Conservation (phyloP, 2,797 vertebrate genomes). For the Nyctalus aviator region DNA sequence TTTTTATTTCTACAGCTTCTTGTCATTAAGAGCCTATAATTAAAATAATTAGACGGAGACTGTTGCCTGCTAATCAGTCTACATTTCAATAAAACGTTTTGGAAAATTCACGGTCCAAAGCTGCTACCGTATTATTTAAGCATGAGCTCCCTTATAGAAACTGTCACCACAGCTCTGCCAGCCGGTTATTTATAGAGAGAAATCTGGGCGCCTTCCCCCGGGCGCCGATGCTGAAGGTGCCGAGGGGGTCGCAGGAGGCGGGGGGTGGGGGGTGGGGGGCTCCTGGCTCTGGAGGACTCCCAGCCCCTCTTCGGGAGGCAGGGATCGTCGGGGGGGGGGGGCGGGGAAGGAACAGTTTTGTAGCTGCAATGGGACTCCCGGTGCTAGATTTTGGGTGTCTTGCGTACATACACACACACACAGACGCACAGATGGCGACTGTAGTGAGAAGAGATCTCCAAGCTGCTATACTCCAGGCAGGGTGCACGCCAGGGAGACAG, state of each 20-base stretch:
- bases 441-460: slow-evolving; percentile 29
- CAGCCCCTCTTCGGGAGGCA: slow-evolving; percentile 62
- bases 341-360: slow-evolving; percentile 63
- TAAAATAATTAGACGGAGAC: slow-evolving; percentile 87
- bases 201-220: slow-evolving; percentile 79
- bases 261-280: slow-evolving; percentile 23
- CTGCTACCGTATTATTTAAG: slow-evolving; percentile 84
- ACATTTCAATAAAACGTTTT: slow-evolving; percentile 82
- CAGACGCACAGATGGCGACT: slow-evolving; percentile 50
- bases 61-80: slow-evolving; percentile 84
- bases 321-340: slow-evolving; percentile 37
- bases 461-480: slow-evolving; percentile 22
- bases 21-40: slow-evolving; percentile 84
- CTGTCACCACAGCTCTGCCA: slow-evolving; percentile 72
- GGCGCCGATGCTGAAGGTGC: slow-evolving; percentile 71
- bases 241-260: slow-evolving; percentile 67
- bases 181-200: slow-evolving; percentile 79
- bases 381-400: slow-evolving; percentile 44
- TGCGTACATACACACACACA: slow-evolving; percentile 26
- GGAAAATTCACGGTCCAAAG: slow-evolving; percentile 83
- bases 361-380: slow-evolving; percentile 39
- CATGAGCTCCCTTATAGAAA: slow-evolving; percentile 81
- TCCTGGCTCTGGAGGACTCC: slow-evolving; percentile 57
- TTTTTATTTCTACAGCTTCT: slow-evolving; percentile 85
- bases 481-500: background rate